These are phyloP conservation scores for Anas platyrhynchos DNA, from an alignment of 2,113 vertebrate genomes.

Conservation along the genomic window DNA sequence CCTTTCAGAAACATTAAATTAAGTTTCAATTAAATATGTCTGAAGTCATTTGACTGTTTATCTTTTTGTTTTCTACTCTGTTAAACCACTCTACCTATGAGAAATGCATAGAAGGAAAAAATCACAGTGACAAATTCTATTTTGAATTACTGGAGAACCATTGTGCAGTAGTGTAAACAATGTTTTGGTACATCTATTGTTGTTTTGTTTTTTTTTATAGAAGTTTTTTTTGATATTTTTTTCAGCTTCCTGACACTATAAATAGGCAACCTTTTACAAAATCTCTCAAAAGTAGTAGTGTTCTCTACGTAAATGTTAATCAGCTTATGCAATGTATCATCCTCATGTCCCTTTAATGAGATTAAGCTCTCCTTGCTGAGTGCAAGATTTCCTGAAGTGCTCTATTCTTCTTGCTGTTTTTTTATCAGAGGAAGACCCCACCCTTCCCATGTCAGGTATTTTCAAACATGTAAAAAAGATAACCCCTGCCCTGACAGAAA, in stretches of 20 bases:
- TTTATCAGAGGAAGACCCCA: neutral
- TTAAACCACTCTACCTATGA: neutral
- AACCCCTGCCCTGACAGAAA: neutral
- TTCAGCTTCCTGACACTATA: neutral
- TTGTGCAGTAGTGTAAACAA: neutral
- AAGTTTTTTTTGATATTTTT: neutral
- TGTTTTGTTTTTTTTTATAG: neutral
- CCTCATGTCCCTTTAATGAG: conserved; percentile 49
- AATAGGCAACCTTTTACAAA: conserved; percentile 13
- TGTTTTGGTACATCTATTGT: neutral
- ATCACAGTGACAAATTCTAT: neutral
- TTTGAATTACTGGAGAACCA: neutral
- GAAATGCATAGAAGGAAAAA: neutral
- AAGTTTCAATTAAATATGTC: conserved; percentile 51
- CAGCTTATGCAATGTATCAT: conserved; percentile 37
- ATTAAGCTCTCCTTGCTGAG: conserved; percentile 45
- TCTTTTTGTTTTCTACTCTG: conserved; percentile 22
- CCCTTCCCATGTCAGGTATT: conserved; percentile 19
- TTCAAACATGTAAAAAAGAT: neutral
- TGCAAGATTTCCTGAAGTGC: neutral
- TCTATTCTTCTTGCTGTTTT: conserved; percentile 11
- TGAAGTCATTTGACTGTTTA: conserved; percentile 56
- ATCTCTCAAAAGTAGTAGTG: neutral
- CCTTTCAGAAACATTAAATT: conserved; percentile 53
- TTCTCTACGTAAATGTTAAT: conserved; percentile 38